A percentile compares a stretch with the other conserved stretches of the same genome.
phyloP scores from a whole-genome alignment of 2,797 vertebrate species.

The Helicolenus hilgendorfi region DNA sequence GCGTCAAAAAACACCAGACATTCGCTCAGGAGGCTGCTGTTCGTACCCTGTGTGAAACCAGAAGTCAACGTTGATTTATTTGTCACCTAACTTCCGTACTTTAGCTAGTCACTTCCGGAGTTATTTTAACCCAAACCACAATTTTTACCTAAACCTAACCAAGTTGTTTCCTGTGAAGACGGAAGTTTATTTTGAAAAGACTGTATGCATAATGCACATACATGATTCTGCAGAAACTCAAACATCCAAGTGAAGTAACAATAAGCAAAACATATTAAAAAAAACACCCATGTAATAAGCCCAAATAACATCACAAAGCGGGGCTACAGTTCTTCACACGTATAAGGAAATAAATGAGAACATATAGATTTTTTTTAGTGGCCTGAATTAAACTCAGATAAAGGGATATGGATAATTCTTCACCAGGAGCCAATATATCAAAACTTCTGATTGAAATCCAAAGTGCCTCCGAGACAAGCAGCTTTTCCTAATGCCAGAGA shows the following conservation, averaged over 20 bases:
- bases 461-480: not conserved
- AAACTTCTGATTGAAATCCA: not conserved
- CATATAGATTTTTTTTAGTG: not conserved
- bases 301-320: not conserved
- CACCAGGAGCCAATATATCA: not conserved
- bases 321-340: no score
- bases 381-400: not conserved
- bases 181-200: no score
- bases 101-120: no score
- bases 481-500: not conserved
- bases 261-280: not conserved
- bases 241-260: not conserved
- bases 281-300: not conserved
- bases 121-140: no score
- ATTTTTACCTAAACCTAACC: no score
- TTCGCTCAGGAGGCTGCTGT: accelerated
- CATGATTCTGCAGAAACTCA: not conserved
- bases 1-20: no score
- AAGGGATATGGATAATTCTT: not conserved
- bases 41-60: no score
- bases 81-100: no score
- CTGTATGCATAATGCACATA: no score
- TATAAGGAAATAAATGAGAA: not conserved
- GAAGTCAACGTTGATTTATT: no score
- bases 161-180: no score